These are phyloP conservation scores for Sebastolobus altivelis DNA, from an alignment of 2,797 vertebrate species.

Conservation along the genomic window DNA sequence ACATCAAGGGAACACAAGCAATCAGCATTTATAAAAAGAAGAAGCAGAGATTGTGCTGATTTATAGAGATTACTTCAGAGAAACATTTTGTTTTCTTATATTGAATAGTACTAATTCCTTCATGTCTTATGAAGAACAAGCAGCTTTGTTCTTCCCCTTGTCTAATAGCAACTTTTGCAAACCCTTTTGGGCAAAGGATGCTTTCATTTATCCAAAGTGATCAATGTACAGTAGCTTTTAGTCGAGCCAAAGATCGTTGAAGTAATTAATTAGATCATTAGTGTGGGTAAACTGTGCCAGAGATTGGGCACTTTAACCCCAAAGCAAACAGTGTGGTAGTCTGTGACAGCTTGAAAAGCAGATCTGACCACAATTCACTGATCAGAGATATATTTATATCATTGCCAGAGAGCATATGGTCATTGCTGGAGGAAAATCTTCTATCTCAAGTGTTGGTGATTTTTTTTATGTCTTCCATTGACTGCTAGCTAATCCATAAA, in stretches of 20 bases:
- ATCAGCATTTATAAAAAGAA: constrained; percentile 33
- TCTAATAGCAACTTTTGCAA: constrained; percentile 2
- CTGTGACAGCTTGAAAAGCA: neutral
- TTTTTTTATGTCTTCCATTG: neutral
- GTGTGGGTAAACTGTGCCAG: neutral
- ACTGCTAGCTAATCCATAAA: neutral
- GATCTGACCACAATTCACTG: neutral
- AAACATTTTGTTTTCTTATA: constrained; percentile 14
- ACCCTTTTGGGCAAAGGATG: constrained; percentile 8
- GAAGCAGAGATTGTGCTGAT: constrained; percentile 16
- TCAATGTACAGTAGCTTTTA: constrained; percentile 5
- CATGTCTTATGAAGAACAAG: neutral
- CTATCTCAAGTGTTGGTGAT: neutral
- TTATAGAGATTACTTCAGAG: constrained; percentile 39
- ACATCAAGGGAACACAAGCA: constrained; percentile 17
- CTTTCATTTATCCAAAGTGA: constrained; percentile 21
- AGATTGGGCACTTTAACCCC: neutral
- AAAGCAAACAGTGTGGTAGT: neutral
- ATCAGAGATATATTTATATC: neutral
- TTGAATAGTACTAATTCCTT: constrained; percentile 18
- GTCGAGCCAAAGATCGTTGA: neutral
- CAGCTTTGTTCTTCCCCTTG: constrained; percentile 30
- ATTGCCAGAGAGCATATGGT: neutral
- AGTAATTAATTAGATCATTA: neutral
- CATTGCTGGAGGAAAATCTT: neutral